Conservation (phyloP, 2,797 vertebrate genomes). For the Hoplostethus atlanticus region DNA sequence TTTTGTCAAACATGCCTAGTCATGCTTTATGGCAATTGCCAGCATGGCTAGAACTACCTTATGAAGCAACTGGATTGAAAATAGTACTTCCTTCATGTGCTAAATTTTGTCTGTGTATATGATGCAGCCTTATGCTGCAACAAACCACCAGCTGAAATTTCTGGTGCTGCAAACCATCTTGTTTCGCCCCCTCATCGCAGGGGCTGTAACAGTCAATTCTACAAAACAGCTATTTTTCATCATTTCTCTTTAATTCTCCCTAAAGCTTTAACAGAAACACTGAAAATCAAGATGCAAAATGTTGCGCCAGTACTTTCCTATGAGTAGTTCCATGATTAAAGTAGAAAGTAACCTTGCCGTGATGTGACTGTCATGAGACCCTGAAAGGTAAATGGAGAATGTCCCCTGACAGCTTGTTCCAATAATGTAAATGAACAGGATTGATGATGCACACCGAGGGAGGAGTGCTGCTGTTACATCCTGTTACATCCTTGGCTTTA, state of each 20-base stretch:
- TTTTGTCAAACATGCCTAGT: background rate
- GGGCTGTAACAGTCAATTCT: background rate
- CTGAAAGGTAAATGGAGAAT: conserved; percentile 65
- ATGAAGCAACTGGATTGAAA: background rate
- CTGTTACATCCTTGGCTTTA: conserved; percentile 40
- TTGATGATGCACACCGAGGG: conserved; percentile 33
- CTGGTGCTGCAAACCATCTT: background rate
- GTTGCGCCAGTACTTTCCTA: conserved; percentile 23
- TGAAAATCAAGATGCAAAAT: conserved; percentile 14
- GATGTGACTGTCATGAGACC: conserved; percentile 49
- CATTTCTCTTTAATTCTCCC: background rate
- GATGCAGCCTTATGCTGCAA: background rate
- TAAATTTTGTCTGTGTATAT: background rate
- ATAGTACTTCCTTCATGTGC: background rate
- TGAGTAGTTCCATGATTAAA: conserved; percentile 45
- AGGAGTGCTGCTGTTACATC: conserved; percentile 59
- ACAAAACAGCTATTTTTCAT: background rate
- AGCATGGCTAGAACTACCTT: background rate
- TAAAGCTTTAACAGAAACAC: conserved; percentile 7
- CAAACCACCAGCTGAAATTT: background rate
- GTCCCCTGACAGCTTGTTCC: conserved; percentile 48
- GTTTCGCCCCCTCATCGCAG: background rate
- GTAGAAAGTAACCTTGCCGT: conserved; percentile 43
- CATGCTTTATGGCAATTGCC: too few species aligned
- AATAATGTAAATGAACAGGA: conserved; percentile 55